Percentiles rank a stretch among this genome's conserved stretches.
Conservation (phyloP, 2,797 vertebrate species). For the Neomorphus geoffroyi region DNA sequence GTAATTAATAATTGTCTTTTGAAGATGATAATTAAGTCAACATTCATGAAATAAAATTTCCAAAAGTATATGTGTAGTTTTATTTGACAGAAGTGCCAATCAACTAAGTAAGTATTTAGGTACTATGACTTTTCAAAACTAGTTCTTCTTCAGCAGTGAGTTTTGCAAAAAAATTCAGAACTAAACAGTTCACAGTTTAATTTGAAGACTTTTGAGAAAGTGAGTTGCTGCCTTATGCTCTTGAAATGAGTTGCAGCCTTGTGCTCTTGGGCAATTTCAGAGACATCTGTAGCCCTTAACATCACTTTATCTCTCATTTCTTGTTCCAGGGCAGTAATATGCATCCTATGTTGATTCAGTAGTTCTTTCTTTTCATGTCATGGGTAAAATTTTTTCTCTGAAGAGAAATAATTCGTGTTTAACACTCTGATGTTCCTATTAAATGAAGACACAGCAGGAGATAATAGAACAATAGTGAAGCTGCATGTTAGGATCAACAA, state of each 20-base stretch:
- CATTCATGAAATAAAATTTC: background rate
- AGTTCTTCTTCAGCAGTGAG: background rate
- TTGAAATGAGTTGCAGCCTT: background rate
- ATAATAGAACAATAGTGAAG: background rate
- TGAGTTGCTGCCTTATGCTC: background rate
- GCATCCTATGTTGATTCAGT: background rate
- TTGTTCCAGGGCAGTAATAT: constrained; percentile 6
- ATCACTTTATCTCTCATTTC: constrained; percentile 31
- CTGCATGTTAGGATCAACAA: background rate
- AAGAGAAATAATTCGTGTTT: constrained; percentile 23
- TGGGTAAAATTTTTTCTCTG: background rate
- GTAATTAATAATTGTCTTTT: background rate
- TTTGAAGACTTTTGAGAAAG: background rate
- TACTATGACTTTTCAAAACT: background rate
- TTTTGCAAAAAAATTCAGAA: background rate
- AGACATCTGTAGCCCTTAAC: background rate
- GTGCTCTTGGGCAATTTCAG: background rate
- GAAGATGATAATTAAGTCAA: background rate
- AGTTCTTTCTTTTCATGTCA: constrained; percentile 3
- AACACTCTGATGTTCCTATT: background rate
- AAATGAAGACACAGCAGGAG: background rate
- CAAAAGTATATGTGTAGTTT: background rate
- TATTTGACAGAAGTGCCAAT: background rate
- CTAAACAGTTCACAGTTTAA: background rate
- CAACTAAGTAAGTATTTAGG: background rate